Percentiles rank a stretch among this genome's conserved stretches.
phyloP scores from a whole-genome alignment of 30 jellyfish, hydroid and myxozoan species.

The Aurelia sp. region DNA sequence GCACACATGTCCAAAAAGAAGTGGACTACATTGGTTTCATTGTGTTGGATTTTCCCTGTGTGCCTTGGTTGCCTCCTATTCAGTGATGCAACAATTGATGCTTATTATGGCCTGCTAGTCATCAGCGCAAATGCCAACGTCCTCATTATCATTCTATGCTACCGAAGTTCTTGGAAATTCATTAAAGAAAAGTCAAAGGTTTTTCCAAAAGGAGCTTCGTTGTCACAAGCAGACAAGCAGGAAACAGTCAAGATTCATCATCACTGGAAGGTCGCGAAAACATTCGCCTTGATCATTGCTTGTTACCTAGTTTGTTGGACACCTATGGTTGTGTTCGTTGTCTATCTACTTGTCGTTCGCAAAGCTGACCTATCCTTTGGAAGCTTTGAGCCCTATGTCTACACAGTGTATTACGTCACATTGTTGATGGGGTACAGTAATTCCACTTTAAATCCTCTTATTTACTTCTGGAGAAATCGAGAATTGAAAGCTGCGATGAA shows the following conservation, averaged over 20 bases:
- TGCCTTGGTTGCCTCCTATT: constrained; percentile 42
- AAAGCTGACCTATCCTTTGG: constrained; percentile 9
- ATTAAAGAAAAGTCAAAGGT: constrained; percentile 41
- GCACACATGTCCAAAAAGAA: constrained; percentile 29
- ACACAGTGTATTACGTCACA: constrained; percentile 45
- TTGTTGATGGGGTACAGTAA: constrained; percentile 50
- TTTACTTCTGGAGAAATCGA: constrained; percentile 60
- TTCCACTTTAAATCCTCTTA: constrained; percentile 54
- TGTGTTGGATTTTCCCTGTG: constrained; percentile 50
- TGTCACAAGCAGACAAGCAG: not conserved
- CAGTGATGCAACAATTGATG: constrained; percentile 39
- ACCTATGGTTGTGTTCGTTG: constrained; percentile 51
- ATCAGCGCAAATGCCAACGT: constrained; percentile 29
- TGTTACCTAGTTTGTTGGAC: constrained; percentile 63
- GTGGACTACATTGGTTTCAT: constrained; percentile 11
- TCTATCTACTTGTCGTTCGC: constrained; percentile 31
- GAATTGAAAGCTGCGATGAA: constrained; percentile 47
- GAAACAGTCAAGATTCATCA: constrained; percentile 12
- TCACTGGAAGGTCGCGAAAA: constrained; percentile 71
- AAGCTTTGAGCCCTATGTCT: constrained; percentile 11
- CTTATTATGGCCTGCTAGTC: constrained; percentile 27
- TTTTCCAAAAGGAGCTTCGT: constrained; percentile 1
- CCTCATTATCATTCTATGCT: constrained; percentile 32
- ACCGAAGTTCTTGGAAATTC: constrained; percentile 42
- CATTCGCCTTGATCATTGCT: constrained; percentile 56